Percentiles rank a stretch among this genome's conserved stretches.
Evolutionary conservation across 2,888 invertebrate genomes (phyloP).

Genomic region (Priapulus caudatus): DNA sequence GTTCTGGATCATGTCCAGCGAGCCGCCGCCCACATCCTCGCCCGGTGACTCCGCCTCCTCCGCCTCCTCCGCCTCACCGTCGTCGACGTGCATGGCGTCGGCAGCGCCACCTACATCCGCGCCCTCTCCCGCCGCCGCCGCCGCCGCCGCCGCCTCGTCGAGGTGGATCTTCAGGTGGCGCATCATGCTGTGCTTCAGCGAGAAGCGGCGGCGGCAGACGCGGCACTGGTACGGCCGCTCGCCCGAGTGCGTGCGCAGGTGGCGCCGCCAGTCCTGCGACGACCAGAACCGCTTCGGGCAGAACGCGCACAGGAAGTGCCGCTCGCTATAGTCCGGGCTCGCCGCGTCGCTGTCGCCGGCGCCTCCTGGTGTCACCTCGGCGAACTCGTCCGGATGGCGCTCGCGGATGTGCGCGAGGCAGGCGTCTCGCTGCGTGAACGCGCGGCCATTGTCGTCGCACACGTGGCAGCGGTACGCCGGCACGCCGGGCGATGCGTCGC

Average conservation of each 20-base stretch:
- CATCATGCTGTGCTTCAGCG: slow-evolving; percentile 85
- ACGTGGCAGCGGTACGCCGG: slow-evolving; percentile 77
- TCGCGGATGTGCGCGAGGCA: slow-evolving; percentile 68
- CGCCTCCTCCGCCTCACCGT: no score
- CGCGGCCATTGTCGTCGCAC: slow-evolving; percentile 62
- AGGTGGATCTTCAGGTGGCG: slow-evolving; percentile 76
- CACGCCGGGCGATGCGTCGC: slow-evolving; percentile 24
- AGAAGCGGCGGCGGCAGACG: slow-evolving; percentile 73
- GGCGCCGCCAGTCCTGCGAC: slow-evolving; percentile 77
- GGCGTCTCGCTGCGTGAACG: slow-evolving; percentile 63
- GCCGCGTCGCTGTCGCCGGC: slow-evolving; percentile 26
- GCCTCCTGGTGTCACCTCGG: no score
- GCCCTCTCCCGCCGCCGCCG: neutral
- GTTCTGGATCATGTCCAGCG: slow-evolving; percentile 68
- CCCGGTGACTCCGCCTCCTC: slow-evolving; percentile 2
- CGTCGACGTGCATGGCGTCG: neutral
- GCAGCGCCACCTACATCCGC: neutral
- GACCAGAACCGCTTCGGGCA: slow-evolving; percentile 90
- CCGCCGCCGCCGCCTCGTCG: slow-evolving; percentile 9
- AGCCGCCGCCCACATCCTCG: neutral
- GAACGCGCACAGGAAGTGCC: slow-evolving; percentile 53
- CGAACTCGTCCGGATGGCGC: slow-evolving; percentile 62
- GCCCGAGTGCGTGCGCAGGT: slow-evolving; percentile 86
- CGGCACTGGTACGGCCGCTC: slow-evolving; percentile 84
- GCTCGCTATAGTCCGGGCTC: slow-evolving; percentile 25